Conservation (phyloP, 92 coral and sea anemone genomes). For the Scolanthus callimorphus region DNA sequence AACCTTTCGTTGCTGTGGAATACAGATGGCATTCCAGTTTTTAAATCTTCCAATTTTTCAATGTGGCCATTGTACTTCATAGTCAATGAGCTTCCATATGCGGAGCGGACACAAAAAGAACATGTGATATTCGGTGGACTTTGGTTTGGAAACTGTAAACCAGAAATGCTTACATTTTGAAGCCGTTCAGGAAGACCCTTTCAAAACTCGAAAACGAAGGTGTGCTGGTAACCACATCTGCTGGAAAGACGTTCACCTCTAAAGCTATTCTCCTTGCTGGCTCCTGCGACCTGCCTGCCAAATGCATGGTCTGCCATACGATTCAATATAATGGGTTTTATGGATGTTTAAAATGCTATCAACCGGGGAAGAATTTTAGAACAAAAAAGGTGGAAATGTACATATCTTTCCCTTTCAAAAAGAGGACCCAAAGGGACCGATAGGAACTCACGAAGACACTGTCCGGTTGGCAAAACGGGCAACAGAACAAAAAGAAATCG, state of each 20-base stretch:
- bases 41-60: too few species aligned
- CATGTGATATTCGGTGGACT: slow-evolving; percentile 46
- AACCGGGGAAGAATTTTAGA: slow-evolving; percentile 51
- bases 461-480: too few species aligned
- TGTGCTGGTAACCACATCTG: slow-evolving; percentile 19
- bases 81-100: slow-evolving; percentile 49
- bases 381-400: too few species aligned
- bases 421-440: too few species aligned
- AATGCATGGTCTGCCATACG: slow-evolving; percentile 54
- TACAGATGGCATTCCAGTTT: too few species aligned
- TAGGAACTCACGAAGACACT: too few species aligned
- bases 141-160: slow-evolving; percentile 50
- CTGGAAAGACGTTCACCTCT: slow-evolving; percentile 20
- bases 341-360: slow-evolving; percentile 56
- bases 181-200: slow-evolving; percentile 42
- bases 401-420: too few species aligned
- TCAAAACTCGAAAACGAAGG: slow-evolving; percentile 43
- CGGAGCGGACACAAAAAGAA: slow-evolving; percentile 42
- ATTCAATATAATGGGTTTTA: slow-evolving; percentile 58
- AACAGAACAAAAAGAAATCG: too few species aligned
- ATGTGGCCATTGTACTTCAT: slow-evolving; percentile 51
- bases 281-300: slow-evolving; percentile 72
- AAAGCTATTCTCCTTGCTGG: slow-evolving; percentile 50
- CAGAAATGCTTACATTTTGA: slow-evolving; percentile 42
- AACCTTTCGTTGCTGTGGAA: too few species aligned